These are phyloP conservation scores for Ladona fulva DNA, from an alignment of 1,140 invertebrate species.

Conservation along the genomic window DNA sequence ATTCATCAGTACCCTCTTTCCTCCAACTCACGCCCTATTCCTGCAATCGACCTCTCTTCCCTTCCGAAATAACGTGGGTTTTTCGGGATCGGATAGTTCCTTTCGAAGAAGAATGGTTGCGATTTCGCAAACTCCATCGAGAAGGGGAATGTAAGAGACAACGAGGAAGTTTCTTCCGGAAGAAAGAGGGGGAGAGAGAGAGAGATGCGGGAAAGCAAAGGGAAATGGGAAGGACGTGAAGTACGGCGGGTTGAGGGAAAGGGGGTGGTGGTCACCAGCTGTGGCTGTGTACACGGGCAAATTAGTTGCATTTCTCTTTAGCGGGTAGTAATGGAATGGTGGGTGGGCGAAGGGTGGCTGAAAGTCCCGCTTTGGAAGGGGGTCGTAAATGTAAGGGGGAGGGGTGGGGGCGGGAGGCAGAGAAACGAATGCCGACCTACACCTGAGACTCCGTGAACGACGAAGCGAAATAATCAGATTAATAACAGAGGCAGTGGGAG, in stretches of 20 bases:
- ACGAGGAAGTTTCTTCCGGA: not conserved
- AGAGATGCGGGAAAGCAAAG: not conserved
- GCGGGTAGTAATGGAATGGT: not conserved
- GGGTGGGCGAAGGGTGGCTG: not conserved
- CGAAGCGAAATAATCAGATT: not conserved
- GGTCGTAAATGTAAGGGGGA: not conserved
- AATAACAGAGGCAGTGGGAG: not conserved
- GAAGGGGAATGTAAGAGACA: not conserved
- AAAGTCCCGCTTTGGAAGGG: too few relatives aligned
- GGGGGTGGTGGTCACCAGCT: not conserved
- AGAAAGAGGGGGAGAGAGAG: not conserved
- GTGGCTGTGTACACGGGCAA: not conserved
- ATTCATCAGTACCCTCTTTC: too few relatives aligned
- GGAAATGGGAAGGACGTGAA: not conserved
- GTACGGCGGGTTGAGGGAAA: not conserved
- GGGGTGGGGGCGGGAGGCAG: not conserved
- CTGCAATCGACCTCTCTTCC: too few relatives aligned
- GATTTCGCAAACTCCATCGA: too few relatives aligned
- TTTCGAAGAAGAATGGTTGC: too few relatives aligned
- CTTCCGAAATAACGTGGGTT: not conserved
- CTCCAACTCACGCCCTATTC: too few relatives aligned
- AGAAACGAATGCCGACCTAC: not conserved
- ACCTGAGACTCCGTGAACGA: not conserved
- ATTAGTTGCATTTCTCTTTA: constrained; percentile 10
- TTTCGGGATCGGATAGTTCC: not conserved